These are phyloP conservation scores for Polydesmus complanatus DNA, from an alignment of 2,888 invertebrate species.

Conservation along the genomic window DNA sequence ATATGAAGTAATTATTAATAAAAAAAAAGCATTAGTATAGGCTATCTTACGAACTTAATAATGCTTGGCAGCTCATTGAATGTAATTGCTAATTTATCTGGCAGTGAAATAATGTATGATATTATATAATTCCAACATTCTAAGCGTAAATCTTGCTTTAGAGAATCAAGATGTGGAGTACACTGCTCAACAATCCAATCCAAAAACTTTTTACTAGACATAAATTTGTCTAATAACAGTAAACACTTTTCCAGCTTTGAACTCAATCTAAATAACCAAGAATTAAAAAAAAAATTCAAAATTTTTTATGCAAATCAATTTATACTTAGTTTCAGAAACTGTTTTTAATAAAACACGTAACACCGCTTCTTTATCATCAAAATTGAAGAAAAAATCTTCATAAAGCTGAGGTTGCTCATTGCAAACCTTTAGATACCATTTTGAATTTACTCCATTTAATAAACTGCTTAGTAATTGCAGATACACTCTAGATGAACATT, in stretches of 20 bases:
- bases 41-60: background rate
- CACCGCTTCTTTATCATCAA: background rate
- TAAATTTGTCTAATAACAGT: background rate
- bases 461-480: background rate
- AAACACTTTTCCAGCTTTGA: slow-evolving; percentile 4
- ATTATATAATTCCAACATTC: slow-evolving; percentile 5
- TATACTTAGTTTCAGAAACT: background rate
- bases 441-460: slow-evolving; percentile 1
- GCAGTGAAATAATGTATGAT: slow-evolving; percentile 1
- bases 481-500: background rate
- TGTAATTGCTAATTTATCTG: slow-evolving; percentile 1
- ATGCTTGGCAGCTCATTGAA: background rate
- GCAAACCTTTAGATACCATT: slow-evolving; percentile 1
- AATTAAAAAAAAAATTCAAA: background rate
- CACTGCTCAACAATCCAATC: slow-evolving; percentile 5
- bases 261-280: background rate
- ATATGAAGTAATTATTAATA: background rate
- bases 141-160: background rate
- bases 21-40: background rate
- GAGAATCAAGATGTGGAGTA: background rate
- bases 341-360: background rate
- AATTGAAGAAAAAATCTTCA: slow-evolving; percentile 2
- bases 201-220: background rate
- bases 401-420: background rate
- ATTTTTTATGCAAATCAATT: background rate